phyloP scores from a whole-genome alignment of 2,888 invertebrate genomes.

The Acleris laterana region DNA sequence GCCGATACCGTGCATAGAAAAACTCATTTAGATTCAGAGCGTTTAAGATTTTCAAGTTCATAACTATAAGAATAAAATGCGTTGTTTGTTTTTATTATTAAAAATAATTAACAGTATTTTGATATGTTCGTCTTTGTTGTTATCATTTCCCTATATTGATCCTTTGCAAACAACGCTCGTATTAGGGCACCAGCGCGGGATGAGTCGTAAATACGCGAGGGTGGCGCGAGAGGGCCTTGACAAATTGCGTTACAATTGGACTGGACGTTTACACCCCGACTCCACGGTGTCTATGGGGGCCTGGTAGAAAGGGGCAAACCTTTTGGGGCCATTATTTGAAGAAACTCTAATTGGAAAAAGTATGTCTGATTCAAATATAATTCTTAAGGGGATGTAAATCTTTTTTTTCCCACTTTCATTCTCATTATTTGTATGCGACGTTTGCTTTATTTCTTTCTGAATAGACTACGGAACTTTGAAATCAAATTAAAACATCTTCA shows the following conservation, averaged over 20 bases:
- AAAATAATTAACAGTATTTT: conserved; percentile 1
- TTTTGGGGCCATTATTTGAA: conserved; percentile 20
- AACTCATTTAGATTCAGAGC: background rate
- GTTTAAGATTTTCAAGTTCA: background rate
- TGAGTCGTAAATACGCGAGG: conserved; percentile 37
- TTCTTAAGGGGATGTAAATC: background rate
- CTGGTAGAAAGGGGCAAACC: conserved; percentile 7
- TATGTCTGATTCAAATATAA: background rate
- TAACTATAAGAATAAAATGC: background rate
- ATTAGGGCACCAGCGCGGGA: conserved; percentile 29
- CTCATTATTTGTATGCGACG: too few relatives aligned
- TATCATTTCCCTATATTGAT: conserved; percentile 9
- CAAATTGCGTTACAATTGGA: conserved; percentile 68
- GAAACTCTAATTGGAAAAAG: conserved; percentile 13
- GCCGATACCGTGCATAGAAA: background rate
- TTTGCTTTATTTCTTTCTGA: too few relatives aligned
- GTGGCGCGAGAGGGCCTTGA: conserved; percentile 53
- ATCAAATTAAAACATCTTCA: background rate
- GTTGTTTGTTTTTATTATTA: background rate
- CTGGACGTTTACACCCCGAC: conserved; percentile 38
- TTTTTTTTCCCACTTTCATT: too few relatives aligned
- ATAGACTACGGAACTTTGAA: too few relatives aligned
- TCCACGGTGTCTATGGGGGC: conserved; percentile 35
- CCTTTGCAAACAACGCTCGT: conserved; percentile 27
- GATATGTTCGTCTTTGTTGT: conserved; percentile 5